Conservation (phyloP, 2,797 vertebrate genomes). For the Clarias fuscus region DNA sequence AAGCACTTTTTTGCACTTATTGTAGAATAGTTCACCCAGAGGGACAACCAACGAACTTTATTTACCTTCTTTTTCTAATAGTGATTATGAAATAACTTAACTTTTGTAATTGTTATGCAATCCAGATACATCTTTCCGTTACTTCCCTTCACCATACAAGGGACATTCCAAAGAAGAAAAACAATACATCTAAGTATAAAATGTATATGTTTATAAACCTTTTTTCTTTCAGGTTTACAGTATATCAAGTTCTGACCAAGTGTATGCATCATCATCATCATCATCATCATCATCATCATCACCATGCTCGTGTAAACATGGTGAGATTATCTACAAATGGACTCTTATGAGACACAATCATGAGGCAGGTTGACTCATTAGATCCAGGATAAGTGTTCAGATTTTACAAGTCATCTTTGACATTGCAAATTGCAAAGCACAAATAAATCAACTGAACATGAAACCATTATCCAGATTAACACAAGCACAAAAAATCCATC, state of each 20-base stretch:
- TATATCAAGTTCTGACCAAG: too few species aligned
- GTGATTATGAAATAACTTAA: background rate
- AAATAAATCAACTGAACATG: background rate
- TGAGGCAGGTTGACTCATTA: background rate
- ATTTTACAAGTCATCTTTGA: background rate
- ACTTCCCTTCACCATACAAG: background rate
- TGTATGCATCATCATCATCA: slow-evolving; percentile 1
- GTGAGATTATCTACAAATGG: slow-evolving; percentile 6
- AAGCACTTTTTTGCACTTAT: background rate
- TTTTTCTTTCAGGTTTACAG: too few species aligned
- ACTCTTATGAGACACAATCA: slow-evolving; percentile 29
- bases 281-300: slow-evolving; percentile 5
- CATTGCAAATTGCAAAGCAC: background rate
- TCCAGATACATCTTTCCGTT: background rate
- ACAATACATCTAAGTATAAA: background rate
- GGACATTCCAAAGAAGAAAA: background rate
- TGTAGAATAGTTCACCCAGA: background rate
- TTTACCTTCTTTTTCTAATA: background rate
- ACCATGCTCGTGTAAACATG: background rate
- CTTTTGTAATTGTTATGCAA: background rate
- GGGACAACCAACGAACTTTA: background rate
- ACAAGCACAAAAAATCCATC: background rate
- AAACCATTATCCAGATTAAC: background rate
- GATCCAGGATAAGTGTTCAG: background rate
- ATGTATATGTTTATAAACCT: too few species aligned